These are phyloP conservation scores for Pelmatolapia mariae DNA, from an alignment of 2,113 vertebrate species.

Conservation along the genomic window DNA sequence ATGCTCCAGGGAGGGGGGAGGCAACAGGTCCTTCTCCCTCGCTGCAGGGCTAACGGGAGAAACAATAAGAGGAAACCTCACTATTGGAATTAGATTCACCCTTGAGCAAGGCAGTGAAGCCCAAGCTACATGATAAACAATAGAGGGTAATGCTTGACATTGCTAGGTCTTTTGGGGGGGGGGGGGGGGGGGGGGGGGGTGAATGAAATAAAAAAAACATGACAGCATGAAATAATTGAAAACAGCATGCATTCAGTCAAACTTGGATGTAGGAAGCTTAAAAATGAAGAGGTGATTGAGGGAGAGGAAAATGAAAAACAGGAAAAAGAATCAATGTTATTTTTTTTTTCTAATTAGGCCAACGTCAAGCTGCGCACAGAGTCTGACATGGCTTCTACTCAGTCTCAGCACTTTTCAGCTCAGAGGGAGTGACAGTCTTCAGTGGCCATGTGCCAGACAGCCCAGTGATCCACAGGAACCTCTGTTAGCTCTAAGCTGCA, in stretches of 20 bases:
- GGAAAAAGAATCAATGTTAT: neutral
- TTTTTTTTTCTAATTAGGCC: slow-evolving; percentile 5
- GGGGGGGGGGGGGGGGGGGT: neutral
- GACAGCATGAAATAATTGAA: slow-evolving; percentile 32
- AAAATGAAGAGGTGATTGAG: neutral
- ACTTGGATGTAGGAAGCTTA: neutral
- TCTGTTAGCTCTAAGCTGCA: neutral
- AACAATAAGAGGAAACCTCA: too few species aligned
- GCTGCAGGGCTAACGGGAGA: too few species aligned
- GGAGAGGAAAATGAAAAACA: neutral
- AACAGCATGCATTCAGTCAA: slow-evolving; percentile 11
- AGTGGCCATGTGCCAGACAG: neutral
- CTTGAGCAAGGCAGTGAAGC: too few species aligned
- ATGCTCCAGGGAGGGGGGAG: too few species aligned
- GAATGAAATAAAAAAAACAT: neutral
- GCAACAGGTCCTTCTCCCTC: too few species aligned
- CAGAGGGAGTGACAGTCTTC: neutral
- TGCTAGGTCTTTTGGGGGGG: too few species aligned
- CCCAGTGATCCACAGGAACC: neutral
- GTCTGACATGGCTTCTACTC: neutral
- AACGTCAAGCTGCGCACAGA: neutral
- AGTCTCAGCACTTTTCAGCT: neutral
- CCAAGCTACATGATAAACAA: too few species aligned
- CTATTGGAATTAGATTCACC: too few species aligned
- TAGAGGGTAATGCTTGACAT: too few species aligned